Evolutionary conservation across 1,140 invertebrate genomes (phyloP).

Genomic region (Nixonia krombeini): DNA sequence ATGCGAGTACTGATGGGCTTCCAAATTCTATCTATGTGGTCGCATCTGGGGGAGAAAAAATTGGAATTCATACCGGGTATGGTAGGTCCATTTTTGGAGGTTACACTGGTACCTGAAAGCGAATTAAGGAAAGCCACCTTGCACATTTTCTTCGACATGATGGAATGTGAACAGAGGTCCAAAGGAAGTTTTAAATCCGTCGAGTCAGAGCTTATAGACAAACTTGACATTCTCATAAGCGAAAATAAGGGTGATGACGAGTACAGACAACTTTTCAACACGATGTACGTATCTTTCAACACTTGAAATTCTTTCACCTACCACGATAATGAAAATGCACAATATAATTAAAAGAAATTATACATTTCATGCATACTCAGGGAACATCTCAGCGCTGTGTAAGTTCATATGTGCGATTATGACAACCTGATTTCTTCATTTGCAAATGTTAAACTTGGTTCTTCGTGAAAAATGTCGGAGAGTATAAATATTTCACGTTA

Average conservation of each 20-base stretch:
- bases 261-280: slow-evolving; percentile 91
- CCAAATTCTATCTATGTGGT: slow-evolving; percentile 96
- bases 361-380: slow-evolving; percentile 76
- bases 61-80: slow-evolving; percentile 92
- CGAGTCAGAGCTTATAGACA: slow-evolving; percentile 93
- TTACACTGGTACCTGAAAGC: slow-evolving; percentile 91
- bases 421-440: too few species aligned
- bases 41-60: slow-evolving; percentile 86
- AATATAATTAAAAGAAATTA: too few species aligned
- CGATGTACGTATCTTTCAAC: slow-evolving; percentile 84
- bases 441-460: too few species aligned
- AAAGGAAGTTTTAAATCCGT: slow-evolving; percentile 90
- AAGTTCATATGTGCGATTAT: slow-evolving; percentile 53
- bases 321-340: too few species aligned
- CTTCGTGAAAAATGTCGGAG: too few species aligned
- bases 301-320: neutral
- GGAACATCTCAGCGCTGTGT: slow-evolving; percentile 93
- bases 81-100: slow-evolving; percentile 95
- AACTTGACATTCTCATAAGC: slow-evolving; percentile 91
- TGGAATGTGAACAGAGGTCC: slow-evolving; percentile 91
- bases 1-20: slow-evolving; percentile 95
- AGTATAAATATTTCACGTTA: too few species aligned
- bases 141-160: slow-evolving; percentile 97
- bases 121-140: slow-evolving; percentile 91
- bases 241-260: slow-evolving; percentile 95